Base-by-base conservation (phyloP, 2,888 invertebrate genomes). In the Mallateleia sp. region DNA sequence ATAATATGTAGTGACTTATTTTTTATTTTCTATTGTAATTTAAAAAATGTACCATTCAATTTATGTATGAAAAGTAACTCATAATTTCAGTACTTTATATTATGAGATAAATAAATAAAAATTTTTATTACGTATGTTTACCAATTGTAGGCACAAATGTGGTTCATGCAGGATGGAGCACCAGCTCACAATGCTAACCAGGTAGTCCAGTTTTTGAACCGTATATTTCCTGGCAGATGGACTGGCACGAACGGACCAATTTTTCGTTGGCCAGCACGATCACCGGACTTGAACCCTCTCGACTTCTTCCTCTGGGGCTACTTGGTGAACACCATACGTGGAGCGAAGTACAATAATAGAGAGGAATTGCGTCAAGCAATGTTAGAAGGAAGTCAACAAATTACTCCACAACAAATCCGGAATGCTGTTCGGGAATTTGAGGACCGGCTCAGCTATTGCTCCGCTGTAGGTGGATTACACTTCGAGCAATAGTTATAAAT, bases 301-400 rank as follows among this genome's bases (percentile, higher is more conserved):
- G 72, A 72, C 45, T 72, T 15, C 14, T 56, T 72, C 22, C 56
- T 28, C 22, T 72, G 72, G 72, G 58, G 58, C 2, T 56, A 72
- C 15, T n/a, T 69, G 14, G 45, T 58, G 1, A 72, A 72, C 15
- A 15, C 15, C 0, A 58, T 72, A 9, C 72, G 54, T 20, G 7
- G 34, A 14, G 20, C 6, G 7, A 58, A 14, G 11, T 18, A 18
- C 18, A 24, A 25, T 9, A 56, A 8, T 5, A 24, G 8, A 15
- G 25, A 56, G 22, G 54, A 56, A 25, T 25, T 56, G 4, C 54
- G 54, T 2, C 2, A 24, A 11, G 28, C 28, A 2, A 56, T 56
- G 9, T 22, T 56, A 15, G 25, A 56, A 2, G 25, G 11, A 8
- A 56, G 25, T 25, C 11, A 4, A 2, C 7, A 11, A 11, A 25